phyloP scores from a whole-genome alignment of 2,113 vertebrate genomes.

The Gadus chalcogrammus region DNA sequence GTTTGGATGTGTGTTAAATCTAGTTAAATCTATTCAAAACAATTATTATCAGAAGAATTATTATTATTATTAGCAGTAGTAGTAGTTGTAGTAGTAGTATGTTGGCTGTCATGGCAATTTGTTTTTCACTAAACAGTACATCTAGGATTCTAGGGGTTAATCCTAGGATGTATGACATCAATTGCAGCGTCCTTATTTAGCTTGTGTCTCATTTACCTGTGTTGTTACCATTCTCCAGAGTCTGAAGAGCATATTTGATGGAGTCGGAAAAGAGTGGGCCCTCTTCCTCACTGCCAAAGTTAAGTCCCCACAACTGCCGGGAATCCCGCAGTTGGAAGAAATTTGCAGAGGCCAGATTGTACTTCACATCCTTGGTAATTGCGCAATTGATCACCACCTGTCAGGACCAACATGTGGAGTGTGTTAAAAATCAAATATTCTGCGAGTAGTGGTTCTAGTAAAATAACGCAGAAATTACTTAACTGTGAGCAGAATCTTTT shows the following conservation, averaged over 20 bases:
- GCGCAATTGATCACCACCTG: conserved; percentile 86
- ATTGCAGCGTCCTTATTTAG: neutral
- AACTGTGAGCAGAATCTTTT: too few species aligned
- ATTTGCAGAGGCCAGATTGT: conserved; percentile 80
- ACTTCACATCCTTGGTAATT: conserved; percentile 78
- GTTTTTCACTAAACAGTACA: neutral
- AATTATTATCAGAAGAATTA: too few species aligned
- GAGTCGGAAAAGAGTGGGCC: conserved; percentile 68
- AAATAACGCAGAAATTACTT: too few species aligned
- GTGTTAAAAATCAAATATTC: too few species aligned
- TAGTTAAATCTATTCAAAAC: too few species aligned
- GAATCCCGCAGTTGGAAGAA: conserved; percentile 84
- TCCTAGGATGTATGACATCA: neutral
- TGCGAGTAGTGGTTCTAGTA: too few species aligned
- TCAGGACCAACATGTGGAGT: neutral
- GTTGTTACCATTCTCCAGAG: conserved; percentile 20
- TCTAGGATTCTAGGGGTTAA: neutral
- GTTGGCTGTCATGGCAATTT: neutral
- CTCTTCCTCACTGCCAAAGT: conserved; percentile 80
- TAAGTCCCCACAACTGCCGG: conserved; percentile 84
- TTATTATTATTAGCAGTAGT: too few species aligned
- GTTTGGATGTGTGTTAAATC: too few species aligned
- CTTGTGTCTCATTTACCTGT: conserved; percentile 30
- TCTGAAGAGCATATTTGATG: conserved; percentile 56
- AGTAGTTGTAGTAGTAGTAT: neutral